Base-by-base conservation (phyloP, 2,888 invertebrate species). In the Boloria euphrosyne region DNA sequence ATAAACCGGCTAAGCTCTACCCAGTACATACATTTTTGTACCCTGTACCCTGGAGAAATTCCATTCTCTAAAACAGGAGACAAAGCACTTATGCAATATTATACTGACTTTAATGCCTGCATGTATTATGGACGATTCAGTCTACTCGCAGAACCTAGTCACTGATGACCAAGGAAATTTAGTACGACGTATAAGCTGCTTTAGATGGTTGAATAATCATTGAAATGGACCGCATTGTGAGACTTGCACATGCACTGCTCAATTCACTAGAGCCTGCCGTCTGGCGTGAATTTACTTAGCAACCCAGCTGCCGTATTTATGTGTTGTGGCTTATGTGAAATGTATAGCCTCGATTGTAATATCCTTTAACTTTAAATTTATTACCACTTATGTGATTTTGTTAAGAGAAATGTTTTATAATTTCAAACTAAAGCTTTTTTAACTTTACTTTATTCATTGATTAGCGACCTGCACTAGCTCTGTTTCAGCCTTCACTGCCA, bases 181-280 rank as follows among this genome's bases (percentile, higher is more conserved):
- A 73, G 64, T 68, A 74, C 67, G 68, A 69, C 72, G 70, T 70
- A 76, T 82, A 85, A 84, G 82, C 82, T 75, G 82, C 81, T 86
- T 85, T 83, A 75, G 79, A 76, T 72, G 78, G 80, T 80, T 78
- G 80, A 82, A 79, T 87, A 84, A 79, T 78, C 82, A 83, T 83
- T 75, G 80, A 78, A 78, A 78, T 77, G 76, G 72, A 74, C 74
- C 73, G 73, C 74, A 77, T 76, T 78, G 78, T 77, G 72, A 71
- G 74, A 74, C 73, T 72, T 74, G 78, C 78, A 74, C 68, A 71
- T 73, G 73, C 75, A 73, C 70, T 76, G 76, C 71, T 74, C 78
- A 77, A 79, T 77, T 78, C 78, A 73, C 74, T 73, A 67, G 75
- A 74, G 74, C 61, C 69, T 71, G 69, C 69, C 71, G 70, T 71